Percentiles rank a stretch among this genome's conserved stretches.
Conservation (phyloP, 2,888 invertebrate species). For the Andrena marginata region DNA sequence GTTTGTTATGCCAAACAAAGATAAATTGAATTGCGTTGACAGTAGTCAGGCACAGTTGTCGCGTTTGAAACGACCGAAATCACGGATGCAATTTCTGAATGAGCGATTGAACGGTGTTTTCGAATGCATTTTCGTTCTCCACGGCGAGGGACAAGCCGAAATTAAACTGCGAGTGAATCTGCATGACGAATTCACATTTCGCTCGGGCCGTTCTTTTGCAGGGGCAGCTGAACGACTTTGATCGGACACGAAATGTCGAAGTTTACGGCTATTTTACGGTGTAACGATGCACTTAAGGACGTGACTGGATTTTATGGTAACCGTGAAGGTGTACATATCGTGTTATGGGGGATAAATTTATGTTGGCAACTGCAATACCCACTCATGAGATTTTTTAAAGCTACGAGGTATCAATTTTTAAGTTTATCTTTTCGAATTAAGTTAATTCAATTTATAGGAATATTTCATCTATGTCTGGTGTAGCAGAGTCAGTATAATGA, state of each 20-base stretch:
- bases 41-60: background rate
- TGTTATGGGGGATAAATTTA: too few species aligned
- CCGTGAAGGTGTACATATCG: too few species aligned
- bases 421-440: too few species aligned
- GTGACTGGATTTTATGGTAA: slow-evolving; percentile 59
- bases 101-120: slow-evolving; percentile 11
- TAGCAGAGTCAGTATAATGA: too few species aligned
- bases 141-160: background rate
- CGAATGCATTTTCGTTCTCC: background rate
- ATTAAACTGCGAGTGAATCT: background rate
- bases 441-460: too few species aligned
- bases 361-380: too few species aligned
- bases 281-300: slow-evolving; percentile 46
- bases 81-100: slow-evolving; percentile 21
- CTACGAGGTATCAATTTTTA: too few species aligned
- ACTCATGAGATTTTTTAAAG: too few species aligned
- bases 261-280: slow-evolving; percentile 53
- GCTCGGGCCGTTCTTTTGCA: background rate
- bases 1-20: slow-evolving; percentile 21
- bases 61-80: slow-evolving; percentile 3
- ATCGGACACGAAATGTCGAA: slow-evolving; percentile 22
- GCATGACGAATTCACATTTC: background rate
- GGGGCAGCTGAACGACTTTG: background rate
- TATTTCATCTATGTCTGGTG: too few species aligned
- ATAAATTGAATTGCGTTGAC: slow-evolving; percentile 23